Evolutionary conservation across 2,797 vertebrate species (phyloP), one percentile per base, ranked within the genome.

Genomic region (Florisuga fusca): DNA sequence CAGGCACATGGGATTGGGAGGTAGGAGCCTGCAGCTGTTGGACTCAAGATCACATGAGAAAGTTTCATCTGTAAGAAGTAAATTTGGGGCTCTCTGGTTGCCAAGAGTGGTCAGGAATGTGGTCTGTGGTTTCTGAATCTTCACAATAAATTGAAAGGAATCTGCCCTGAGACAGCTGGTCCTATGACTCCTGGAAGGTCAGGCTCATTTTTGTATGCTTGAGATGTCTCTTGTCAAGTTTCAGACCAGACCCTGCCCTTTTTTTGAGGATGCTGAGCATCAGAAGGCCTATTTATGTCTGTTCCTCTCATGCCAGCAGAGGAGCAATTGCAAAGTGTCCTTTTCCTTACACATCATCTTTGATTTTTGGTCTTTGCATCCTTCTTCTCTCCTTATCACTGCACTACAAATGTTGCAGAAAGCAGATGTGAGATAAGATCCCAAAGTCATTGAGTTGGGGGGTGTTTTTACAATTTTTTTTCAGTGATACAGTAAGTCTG

Each of bases 61-160:
- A 12, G 22, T 29, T 75, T 89, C 31, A 29, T 86, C 51, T 66
- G 19, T 41, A 57, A 58, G 38, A 93, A 93, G 76, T 51, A 23
- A 33, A 45, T 91, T 78, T 94, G 23, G 59, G 51, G 15, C 76
- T 51, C 20, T 88, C 66, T 51, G 66, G 51, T 88, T 91, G 89
- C 87, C 89, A 90, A 61, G 73, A 84, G 76, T 22, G 76, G 64
- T 94, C 79, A 75, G 79, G 80, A 96, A 94, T 76, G 87, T 81
- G 85, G 79, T 75, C 73, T 90, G 95, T 94, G 95, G 94, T 91
- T 95, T 94, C 69, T 86, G 79, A 77, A 78, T 81, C 87, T 41
- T 95, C 79, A 41, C 51, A 88, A 51, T 58, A 84, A 86, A 81
- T 54, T 23, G 51, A 51, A 86, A 91, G 71, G 95, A 96, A 94